Evolutionary conservation across 2,797 vertebrate species (phyloP).

Genomic region (Danio tinwini): DNA sequence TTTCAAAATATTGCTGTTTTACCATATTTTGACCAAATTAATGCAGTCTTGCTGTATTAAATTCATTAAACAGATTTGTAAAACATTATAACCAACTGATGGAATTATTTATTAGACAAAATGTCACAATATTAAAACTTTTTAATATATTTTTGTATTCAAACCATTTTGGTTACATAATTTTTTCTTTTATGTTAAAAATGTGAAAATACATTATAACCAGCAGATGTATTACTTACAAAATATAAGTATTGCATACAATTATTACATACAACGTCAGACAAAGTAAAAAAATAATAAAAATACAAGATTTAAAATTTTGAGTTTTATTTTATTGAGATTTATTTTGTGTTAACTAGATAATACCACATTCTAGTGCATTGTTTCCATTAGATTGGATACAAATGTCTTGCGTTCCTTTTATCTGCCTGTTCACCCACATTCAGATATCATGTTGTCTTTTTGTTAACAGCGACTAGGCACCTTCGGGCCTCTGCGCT

Average conservation of each 20-base stretch:
- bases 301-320: too few relatives aligned
- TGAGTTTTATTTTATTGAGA: too few relatives aligned
- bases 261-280: background rate
- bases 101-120: too few relatives aligned
- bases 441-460: background rate
- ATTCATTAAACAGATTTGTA: too few relatives aligned
- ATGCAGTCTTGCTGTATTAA: background rate
- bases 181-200: background rate
- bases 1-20: background rate
- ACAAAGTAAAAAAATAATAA: too few relatives aligned
- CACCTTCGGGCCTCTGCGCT: slow-evolving; percentile 92
- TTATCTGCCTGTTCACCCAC: background rate
- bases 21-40: background rate
- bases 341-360: too few relatives aligned
- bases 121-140: too few relatives aligned
- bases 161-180: background rate
- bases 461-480: slow-evolving; percentile 83
- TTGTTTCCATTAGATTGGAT: too few relatives aligned
- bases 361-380: too few relatives aligned
- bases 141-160: too few relatives aligned
- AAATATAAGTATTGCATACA: background rate
- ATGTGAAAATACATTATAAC: background rate
- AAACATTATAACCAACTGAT: too few relatives aligned
- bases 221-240: background rate
- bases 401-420: too few relatives aligned